phyloP scores from a whole-genome alignment of 2,113 vertebrate genomes.

The Amblyopsis rosae region DNA sequence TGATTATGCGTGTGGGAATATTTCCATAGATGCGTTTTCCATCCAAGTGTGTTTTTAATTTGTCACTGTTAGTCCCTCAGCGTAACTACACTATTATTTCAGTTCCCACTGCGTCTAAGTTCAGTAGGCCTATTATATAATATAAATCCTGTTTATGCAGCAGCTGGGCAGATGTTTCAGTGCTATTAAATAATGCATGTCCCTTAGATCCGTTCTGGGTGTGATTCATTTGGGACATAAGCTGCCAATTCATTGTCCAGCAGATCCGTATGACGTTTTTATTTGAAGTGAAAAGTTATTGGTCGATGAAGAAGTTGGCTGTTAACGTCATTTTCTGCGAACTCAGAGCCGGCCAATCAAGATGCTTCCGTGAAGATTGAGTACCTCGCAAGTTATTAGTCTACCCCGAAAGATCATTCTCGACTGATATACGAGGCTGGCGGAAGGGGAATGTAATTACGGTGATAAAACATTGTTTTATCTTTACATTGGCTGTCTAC shows the following conservation, averaged over 20 bases:
- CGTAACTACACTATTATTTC: too few relatives aligned
- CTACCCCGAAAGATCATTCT: conserved; percentile 17
- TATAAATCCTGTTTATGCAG: too few relatives aligned
- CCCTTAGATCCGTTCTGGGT: too few relatives aligned
- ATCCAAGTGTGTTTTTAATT: too few relatives aligned
- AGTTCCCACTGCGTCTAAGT: too few relatives aligned
- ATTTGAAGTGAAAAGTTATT: conserved; percentile 28
- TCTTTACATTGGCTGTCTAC: conserved; percentile 36
- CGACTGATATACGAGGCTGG: background rate
- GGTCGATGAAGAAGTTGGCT: conserved; percentile 40
- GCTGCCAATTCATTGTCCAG: background rate
- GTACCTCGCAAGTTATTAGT: conserved; percentile 45
- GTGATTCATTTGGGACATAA: background rate
- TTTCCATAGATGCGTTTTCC: too few relatives aligned
- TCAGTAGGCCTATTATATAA: too few relatives aligned
- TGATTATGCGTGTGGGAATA: too few relatives aligned
- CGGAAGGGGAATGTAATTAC: conserved; percentile 11
- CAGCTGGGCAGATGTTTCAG: too few relatives aligned
- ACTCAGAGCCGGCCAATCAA: conserved; percentile 50
- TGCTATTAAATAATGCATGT: too few relatives aligned
- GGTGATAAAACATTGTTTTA: conserved; percentile 37
- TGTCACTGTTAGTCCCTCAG: too few relatives aligned
- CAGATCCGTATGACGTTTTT: conserved; percentile 1
- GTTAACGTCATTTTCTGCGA: conserved; percentile 24
- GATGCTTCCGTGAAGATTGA: conserved; percentile 21